A percentile compares a stretch with the other conserved stretches of the same genome.
Conservation (phyloP, 2,888 invertebrate genomes). For the Volucella inflata region DNA sequence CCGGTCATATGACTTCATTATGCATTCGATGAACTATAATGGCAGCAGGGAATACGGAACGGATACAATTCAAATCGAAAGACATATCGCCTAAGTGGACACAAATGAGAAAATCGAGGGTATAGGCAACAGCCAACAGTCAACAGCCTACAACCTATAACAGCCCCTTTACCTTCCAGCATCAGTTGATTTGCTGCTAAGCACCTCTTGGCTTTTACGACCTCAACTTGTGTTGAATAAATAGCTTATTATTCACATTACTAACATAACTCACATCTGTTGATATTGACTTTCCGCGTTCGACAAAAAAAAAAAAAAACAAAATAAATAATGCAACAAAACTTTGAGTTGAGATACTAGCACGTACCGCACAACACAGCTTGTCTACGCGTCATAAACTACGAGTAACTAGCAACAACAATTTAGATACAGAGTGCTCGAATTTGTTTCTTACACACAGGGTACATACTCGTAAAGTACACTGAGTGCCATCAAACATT, state of each 20-base stretch:
- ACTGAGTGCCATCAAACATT: constrained; percentile 48
- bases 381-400: constrained; percentile 23
- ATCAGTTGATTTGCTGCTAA: background rate
- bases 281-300: constrained; percentile 50
- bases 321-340: background rate
- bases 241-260: constrained; percentile 61
- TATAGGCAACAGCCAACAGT: background rate
- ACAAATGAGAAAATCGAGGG: constrained; percentile 29
- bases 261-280: constrained; percentile 46
- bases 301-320: constrained; percentile 26
- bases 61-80: constrained; percentile 16
- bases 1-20: constrained; percentile 20
- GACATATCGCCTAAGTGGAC: constrained; percentile 16
- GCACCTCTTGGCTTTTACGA: constrained; percentile 2
- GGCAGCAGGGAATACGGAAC: background rate
- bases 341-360: constrained; percentile 11
- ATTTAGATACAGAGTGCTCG: too few species aligned
- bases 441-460: too few species aligned
- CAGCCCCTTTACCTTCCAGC: background rate
- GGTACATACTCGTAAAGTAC: background rate
- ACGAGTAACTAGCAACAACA: too few species aligned
- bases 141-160: background rate
- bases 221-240: constrained; percentile 46
- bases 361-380: constrained; percentile 31
- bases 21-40: constrained; percentile 32